Evolutionary conservation across 30 jellyfish, hydroid and myxozoan genomes (phyloP).

Genomic region (Aurelia sp.): DNA sequence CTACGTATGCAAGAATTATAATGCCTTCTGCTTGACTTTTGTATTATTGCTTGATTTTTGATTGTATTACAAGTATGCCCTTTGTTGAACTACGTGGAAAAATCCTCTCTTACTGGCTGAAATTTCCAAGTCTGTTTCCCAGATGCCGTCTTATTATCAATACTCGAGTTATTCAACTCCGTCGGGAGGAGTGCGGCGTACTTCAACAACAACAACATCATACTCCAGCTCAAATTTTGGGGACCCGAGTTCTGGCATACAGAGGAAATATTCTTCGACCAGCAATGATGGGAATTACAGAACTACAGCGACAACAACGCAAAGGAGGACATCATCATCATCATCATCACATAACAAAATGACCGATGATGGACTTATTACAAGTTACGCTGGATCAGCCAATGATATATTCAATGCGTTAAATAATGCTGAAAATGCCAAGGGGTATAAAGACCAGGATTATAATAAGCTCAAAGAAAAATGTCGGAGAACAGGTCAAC

Average conservation of each 20-base stretch:
- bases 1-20: no score
- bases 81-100: no score
- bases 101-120: no score
- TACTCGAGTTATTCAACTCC: slow-evolving; percentile 59
- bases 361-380: slow-evolving; percentile 37
- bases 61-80: no score
- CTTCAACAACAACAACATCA: slow-evolving; percentile 24
- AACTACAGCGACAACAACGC: slow-evolving; percentile 18
- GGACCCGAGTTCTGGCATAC: slow-evolving; percentile 41
- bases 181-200: slow-evolving; percentile 44
- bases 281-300: not conserved
- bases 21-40: no score
- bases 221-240: slow-evolving; percentile 29
- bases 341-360: slow-evolving; percentile 19
- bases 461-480: slow-evolving; percentile 58
- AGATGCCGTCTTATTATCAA: slow-evolving; percentile 63
- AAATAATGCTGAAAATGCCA: slow-evolving; percentile 49
- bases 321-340: slow-evolving; percentile 42
- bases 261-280: slow-evolving; percentile 39
- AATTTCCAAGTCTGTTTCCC: no score
- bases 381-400: slow-evolving; percentile 63
- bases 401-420: slow-evolving; percentile 40
- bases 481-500: slow-evolving; percentile 56
- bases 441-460: slow-evolving; percentile 58
- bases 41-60: no score